Base-by-base conservation (phyloP, 1,140 invertebrate species). In the Drosophila hydei region DNA sequence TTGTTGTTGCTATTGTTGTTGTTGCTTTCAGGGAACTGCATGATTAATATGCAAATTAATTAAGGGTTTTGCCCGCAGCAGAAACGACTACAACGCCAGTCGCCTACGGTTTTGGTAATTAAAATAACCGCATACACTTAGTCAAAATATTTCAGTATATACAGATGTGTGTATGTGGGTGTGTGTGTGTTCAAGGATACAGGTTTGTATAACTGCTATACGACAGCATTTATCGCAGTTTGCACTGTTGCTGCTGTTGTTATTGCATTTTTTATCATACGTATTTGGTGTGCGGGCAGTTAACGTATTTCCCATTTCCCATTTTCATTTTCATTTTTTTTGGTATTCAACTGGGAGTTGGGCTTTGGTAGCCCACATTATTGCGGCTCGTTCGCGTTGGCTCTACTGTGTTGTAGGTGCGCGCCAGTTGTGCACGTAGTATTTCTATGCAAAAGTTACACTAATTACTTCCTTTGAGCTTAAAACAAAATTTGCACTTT, bases 401-500 rank as follows among this genome's bases (percentile, higher is more conserved):
- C 23, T 54, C 47, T 63, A 36, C 21, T n/a, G 38, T 40, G 38
- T 40, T 60, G 40, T 72, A 70, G 51, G 36, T 45, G 61, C 47
- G 38, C 52, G 38, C 25, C 63, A 78, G 79, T 60, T 72, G 69
- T 72, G 71, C 80, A 77, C 70, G 77, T 21, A 45, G 18, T 80
- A 81, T 85, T 87, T 87, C 73, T 80, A 80, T 85, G 80, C 77
- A 89, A 89, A 84, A 89, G 75, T 89, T 77, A 79, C 79, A 85
- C 85, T 89, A 89, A 89, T 89, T 89, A 89, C 84, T 88, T 88
- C 79, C 87, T 89, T 87, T 87, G 81, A 90, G 89, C 89, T 90
- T 90, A 90, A 90, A 90, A 90, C 83, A 78, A 90, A 90, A 90
- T 90, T 90, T 90, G 89, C 89, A 90, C 89, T 90, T 87, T 90